A percentile compares a stretch with the other conserved stretches of the same genome.
Evolutionary conservation across 2,888 invertebrate species (phyloP).

Genomic region (Perdita meconis): DNA sequence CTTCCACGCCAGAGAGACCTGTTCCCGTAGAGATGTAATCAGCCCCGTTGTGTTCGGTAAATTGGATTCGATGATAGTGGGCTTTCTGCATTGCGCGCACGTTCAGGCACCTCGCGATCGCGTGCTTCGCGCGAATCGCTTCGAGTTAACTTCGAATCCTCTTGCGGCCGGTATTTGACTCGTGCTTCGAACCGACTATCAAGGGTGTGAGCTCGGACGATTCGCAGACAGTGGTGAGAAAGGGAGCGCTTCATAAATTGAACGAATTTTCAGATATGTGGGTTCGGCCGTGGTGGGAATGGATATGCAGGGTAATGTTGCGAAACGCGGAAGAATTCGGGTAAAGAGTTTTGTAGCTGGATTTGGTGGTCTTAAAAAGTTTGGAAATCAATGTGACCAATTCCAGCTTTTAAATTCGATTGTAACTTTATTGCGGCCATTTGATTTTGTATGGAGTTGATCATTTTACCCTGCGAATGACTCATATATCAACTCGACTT

Average conservation of each 20-base stretch:
- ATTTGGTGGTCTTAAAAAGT: no score
- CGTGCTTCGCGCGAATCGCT: slow-evolving; percentile 33
- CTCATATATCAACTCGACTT: no score
- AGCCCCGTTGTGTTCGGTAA: slow-evolving; percentile 75
- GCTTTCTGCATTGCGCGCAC: slow-evolving; percentile 50
- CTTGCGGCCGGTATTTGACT: slow-evolving; percentile 34
- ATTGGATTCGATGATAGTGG: slow-evolving; percentile 76
- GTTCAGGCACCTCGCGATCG: slow-evolving; percentile 26
- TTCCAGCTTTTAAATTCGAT: no score
- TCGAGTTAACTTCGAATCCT: slow-evolving; percentile 18
- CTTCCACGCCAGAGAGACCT: no score
- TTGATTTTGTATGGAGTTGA: no score
- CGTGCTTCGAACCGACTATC: slow-evolving; percentile 27
- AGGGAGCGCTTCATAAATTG: slow-evolving; percentile 3
- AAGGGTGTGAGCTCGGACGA: not conserved
- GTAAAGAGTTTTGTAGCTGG: no score
- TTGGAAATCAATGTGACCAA: no score
- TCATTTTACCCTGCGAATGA: no score
- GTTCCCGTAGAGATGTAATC: slow-evolving; percentile 74
- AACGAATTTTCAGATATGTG: not conserved
- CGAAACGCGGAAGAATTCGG: no score
- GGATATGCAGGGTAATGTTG: no score
- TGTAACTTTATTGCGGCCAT: no score
- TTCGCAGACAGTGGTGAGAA: not conserved
- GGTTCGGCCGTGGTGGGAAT: not conserved